Evolutionary conservation across 2,888 invertebrate species (phyloP), one percentile per base, ranked within the genome.

Genomic region (Tridacna gigas): DNA sequence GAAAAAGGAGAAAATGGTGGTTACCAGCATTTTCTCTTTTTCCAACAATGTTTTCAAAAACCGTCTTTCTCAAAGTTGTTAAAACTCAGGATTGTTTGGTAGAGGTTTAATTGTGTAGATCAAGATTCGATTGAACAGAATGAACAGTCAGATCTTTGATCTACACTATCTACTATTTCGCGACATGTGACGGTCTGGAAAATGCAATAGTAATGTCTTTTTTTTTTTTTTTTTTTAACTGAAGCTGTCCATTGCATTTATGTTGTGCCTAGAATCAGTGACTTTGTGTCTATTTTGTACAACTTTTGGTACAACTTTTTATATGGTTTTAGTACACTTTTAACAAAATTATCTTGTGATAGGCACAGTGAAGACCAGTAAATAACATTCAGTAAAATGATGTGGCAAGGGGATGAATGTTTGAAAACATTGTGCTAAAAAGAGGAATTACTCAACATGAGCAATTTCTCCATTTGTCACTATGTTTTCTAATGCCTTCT

Each of bases 21-120:
- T 69, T 4, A 48, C 22, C n/a, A 69, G 69, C 69, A 69, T 47
- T 69, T 56, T 56, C 56, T 20, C 56, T 56, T 56, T 56, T 56
- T 56, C 15, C 9, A 20, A 11, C 51, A 56, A 56, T 3, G 56
- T 56, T 56, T 56, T 56, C 56, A 5, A 56, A 51, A 51, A 15
- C 15, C 51, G 51, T 51, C 51, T 51, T 11, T 15, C 11, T 13
- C 51, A 51, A 15, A 51, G 51, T 51, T 15, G 51, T 51, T 15
- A 51, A 51, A 51, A 13, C 12, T 51, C 51, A 15, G 11, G 12
- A 51, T 15, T 51, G 51, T 51, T 11, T 13, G 15, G 51, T 51
- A 51, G 15, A 13, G 51, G 51, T 11, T 51, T 51, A 51, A 51
- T 15, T 11, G 12, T 15, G 15, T 51, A 13, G 11, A 13, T 15